These are phyloP conservation scores for Punctoribates punctum DNA, from an alignment of 2,888 invertebrate genomes.

Conservation along the genomic window DNA sequence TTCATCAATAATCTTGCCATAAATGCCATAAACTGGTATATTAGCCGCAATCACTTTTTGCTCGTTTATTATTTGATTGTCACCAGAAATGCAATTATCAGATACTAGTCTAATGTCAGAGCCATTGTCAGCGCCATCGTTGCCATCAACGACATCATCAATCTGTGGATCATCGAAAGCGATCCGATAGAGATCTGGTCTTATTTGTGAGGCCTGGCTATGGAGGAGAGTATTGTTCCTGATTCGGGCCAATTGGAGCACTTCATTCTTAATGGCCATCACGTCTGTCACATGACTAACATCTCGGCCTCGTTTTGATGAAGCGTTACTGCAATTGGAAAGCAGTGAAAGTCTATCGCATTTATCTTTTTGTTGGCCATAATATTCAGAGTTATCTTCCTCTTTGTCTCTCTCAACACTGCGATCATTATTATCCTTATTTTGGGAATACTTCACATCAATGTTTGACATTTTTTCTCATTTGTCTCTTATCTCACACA, in stretches of 20 bases:
- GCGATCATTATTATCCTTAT: conserved; percentile 24
- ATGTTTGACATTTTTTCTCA: conserved; percentile 26
- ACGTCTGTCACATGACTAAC: neutral
- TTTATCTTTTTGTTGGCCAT: neutral
- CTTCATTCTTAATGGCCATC: conserved; percentile 26
- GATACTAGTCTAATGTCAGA: neutral
- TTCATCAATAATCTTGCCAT: conserved; percentile 28
- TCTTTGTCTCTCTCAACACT: neutral
- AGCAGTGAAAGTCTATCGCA: neutral
- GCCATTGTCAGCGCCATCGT: neutral
- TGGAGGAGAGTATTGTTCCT: neutral
- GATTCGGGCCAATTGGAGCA: conserved; percentile 22
- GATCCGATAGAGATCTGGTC: conserved; percentile 34
- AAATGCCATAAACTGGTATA: conserved; percentile 9
- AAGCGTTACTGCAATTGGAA: conserved; percentile 18
- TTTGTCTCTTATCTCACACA: neutral
- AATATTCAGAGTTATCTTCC: conserved; percentile 23
- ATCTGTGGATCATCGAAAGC: conserved; percentile 23
- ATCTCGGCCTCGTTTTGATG: neutral
- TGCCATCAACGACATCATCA: conserved; percentile 10
- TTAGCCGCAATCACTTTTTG: conserved; percentile 6
- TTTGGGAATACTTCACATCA: conserved; percentile 27
- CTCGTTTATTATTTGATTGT: conserved; percentile 18
- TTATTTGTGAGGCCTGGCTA: neutral
- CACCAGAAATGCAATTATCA: conserved; percentile 29